Evolutionary conservation across 2,113 vertebrate species (phyloP).

Genomic region (Silurus asotus): DNA sequence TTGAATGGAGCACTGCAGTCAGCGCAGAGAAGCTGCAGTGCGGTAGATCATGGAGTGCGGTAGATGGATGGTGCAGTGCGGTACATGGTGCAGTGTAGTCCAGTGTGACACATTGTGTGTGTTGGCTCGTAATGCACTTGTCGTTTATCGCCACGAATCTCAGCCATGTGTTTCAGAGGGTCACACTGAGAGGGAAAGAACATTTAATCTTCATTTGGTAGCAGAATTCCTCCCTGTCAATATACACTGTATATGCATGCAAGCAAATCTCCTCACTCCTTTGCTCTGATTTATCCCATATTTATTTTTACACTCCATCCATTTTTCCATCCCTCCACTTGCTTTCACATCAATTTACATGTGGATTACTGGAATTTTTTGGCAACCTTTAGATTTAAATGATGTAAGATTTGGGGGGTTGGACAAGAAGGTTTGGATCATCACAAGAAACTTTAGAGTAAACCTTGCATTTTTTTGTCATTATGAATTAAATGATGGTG

Average conservation of each 20-base stretch:
- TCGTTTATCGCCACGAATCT: slow-evolving; percentile 45
- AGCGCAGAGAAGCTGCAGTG: not conserved
- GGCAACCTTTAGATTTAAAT: too few relatives aligned
- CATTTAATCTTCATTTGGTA: slow-evolving; percentile 71
- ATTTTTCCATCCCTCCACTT: not conserved
- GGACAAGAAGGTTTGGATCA: too few relatives aligned
- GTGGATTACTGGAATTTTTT: too few relatives aligned
- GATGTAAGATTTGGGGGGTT: too few relatives aligned
- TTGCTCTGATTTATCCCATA: not conserved
- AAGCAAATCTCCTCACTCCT: not conserved
- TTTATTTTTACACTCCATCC: not conserved
- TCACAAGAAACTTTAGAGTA: too few relatives aligned
- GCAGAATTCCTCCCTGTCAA: slow-evolving; percentile 39
- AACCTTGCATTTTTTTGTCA: too few relatives aligned
- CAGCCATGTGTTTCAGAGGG: slow-evolving; percentile 60
- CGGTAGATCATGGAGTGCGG: not conserved
- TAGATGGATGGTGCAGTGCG: slow-evolving; percentile 1
- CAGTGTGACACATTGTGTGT: not conserved
- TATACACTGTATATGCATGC: not conserved
- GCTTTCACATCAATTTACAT: not conserved
- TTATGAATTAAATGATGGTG: too few relatives aligned
- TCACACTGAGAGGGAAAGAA: slow-evolving; percentile 55
- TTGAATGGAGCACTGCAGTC: not conserved
- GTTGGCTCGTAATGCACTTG: slow-evolving; percentile 18
- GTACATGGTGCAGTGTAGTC: not conserved